Base-by-base conservation (phyloP, 2,888 invertebrate species). In the Hololepta plana region DNA sequence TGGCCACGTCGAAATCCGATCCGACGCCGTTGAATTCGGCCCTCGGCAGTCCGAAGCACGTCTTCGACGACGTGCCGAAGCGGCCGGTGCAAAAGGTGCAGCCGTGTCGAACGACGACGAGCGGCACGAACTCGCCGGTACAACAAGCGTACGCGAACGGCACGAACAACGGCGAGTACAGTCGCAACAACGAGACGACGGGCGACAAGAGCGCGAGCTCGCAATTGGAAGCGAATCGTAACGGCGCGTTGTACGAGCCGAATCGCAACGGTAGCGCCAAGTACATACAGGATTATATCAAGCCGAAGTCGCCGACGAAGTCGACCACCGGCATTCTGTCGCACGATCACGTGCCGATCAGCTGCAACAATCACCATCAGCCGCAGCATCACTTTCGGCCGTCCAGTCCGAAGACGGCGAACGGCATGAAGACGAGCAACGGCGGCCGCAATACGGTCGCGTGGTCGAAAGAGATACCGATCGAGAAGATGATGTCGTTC, bases 401-500 rank as follows among this genome's bases (percentile, higher is more conserved):
- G 23, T 8, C 22, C 11, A 10, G 11, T 2, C 38, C 24, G 22
- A 43, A 43, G 24, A 38, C 36, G 25, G 37, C 40, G 5, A 47
- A 47, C 34, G 45, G 46, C 9, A 38, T 46, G 12, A 47, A 49
- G 20, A 35, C 38, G 13, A 42, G 44, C 16, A n/a, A n/a, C 17
- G 17, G 7, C 7, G 9, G 6, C 9, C 6, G 6, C 6, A 50
- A 57, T 35, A 69, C 64, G 45, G 68, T 74, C 40, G 67, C 69
- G 39, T 81, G 80, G 80, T 76, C 70, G 41, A 71, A 72, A 41
- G 75, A 77, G 40, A 53, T 67, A 35, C 56, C 68, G 20, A 56
- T 65, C 1, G 80, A 80, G 37, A 81, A 81, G 48, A 81, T 81
- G 48, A 68, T 85, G 42, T 81, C 79, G 46, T 88, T 88, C 51